Evolutionary conservation across 2,888 invertebrate species (phyloP).

Genomic region (Tipula lateralis): DNA sequence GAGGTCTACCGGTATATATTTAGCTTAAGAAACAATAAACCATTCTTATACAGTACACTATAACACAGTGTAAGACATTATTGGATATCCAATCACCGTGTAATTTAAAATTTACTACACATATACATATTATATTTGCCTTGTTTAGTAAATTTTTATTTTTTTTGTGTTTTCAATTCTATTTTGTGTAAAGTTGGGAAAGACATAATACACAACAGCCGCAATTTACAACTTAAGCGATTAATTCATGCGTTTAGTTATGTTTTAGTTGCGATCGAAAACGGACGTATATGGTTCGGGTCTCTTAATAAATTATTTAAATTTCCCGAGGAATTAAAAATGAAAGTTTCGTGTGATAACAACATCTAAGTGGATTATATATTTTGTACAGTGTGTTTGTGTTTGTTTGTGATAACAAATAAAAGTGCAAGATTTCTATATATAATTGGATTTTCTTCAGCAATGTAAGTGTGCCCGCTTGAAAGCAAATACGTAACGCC

Average conservation of each 20-base stretch:
- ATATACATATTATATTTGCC: neutral
- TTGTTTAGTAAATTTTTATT: neutral
- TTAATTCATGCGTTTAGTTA: constrained; percentile 11
- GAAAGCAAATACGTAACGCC: neutral
- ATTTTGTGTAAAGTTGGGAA: neutral
- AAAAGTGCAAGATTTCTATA: neutral
- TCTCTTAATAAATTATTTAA: neutral
- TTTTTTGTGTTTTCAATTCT: neutral
- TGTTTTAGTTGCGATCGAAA: neutral
- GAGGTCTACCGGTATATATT: neutral
- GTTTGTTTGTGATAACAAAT: neutral
- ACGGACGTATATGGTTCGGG: neutral
- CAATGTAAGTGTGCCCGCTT: neutral
- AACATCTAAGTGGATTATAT: neutral
- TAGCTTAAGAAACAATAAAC: neutral
- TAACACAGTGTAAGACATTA: neutral
- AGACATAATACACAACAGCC: constrained; percentile 19
- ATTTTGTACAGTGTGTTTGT: neutral
- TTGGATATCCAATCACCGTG: neutral
- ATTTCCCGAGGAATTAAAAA: neutral
- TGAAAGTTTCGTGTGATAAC: neutral
- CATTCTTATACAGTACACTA: neutral
- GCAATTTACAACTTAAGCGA: neutral
- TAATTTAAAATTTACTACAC: neutral
- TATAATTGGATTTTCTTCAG: neutral